Evolutionary conservation across 2,888 invertebrate genomes (phyloP).

Genomic region (Rotaria sp.): DNA sequence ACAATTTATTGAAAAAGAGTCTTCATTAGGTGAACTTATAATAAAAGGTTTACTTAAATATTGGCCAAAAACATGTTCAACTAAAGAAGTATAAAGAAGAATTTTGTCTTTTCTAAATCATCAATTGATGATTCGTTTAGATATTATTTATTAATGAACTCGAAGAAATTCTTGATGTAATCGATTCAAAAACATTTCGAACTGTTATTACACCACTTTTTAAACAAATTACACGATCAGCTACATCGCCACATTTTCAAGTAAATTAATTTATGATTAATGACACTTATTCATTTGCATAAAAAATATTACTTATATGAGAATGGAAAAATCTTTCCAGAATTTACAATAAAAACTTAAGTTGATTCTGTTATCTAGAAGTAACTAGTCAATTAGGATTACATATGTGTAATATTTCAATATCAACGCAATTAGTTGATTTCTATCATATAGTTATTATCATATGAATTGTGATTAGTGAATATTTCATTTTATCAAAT

Average conservation of each 20-base stretch:
- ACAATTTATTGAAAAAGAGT: constrained; percentile 94
- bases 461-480: too few relatives aligned
- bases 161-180: constrained; percentile 95
- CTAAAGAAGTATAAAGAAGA: constrained; percentile 72
- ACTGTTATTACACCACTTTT: constrained; percentile 93
- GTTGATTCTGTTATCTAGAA: too few relatives aligned
- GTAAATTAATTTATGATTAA: constrained; percentile 56
- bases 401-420: too few relatives aligned
- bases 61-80: constrained; percentile 97
- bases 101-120: background rate
- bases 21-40: constrained; percentile 81
- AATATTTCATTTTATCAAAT: too few relatives aligned
- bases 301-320: too few relatives aligned
- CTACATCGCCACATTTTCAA: constrained; percentile 97
- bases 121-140: background rate
- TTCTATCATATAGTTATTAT: too few relatives aligned
- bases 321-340: too few relatives aligned
- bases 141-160: constrained; percentile 94
- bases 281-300: too few relatives aligned
- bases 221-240: constrained; percentile 88
- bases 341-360: too few relatives aligned
- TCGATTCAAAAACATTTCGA: constrained; percentile 93
- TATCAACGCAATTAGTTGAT: too few relatives aligned
- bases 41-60: constrained; percentile 76
- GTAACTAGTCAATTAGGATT: too few relatives aligned